Base-by-base conservation (phyloP, 2,888 invertebrate species). In the Bedellia somnulentella region DNA sequence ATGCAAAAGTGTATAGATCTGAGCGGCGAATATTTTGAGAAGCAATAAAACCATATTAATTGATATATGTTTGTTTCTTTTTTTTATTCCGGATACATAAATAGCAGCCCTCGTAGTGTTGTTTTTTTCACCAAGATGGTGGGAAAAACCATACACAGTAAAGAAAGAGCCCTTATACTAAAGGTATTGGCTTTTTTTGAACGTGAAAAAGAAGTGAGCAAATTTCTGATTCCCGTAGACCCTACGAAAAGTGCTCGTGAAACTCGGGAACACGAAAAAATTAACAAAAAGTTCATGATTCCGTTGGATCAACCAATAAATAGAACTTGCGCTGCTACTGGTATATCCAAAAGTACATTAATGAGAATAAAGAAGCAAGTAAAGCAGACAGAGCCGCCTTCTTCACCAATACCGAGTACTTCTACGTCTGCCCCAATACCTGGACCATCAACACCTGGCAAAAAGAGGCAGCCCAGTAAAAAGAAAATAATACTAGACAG, bases 141-240 rank as follows among this genome's bases (percentile, higher is more conserved):
- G n/a, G n/a, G 24, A 4, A 24, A 24, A 24, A 12, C 24, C 4
- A 24, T 24, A 5, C 11, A 24, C 4, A 24, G 24, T 13, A 6
- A 24, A 24, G 31, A 34, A 10, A 29, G 31, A 13, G 30, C 28
- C 30, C n/a, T 35, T 8, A 30, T 35, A 15, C 28, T 35, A 14
- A 35, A 35, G 25, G 33, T 35, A 11, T 29, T 35, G 24, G 18
- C 29, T 31, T 31, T 23, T 35, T 34, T 34, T 32, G 29, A 35
- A 35, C 23, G 25, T 14, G 33, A 35, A 28, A 33, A 35, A 15
- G 27, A 33, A 33, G 15, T 35, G 10, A 35, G 30, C 24, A 12
- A 24, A 24, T 24, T 24, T n/a, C 4, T 24, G 24, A 24, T 24
- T 24, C 24, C 24, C n/a, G 24, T 24, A 4, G 24, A 24, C 24